phyloP scores from a whole-genome alignment of 1,140 invertebrate genomes.

The Plutomurus gul region DNA sequence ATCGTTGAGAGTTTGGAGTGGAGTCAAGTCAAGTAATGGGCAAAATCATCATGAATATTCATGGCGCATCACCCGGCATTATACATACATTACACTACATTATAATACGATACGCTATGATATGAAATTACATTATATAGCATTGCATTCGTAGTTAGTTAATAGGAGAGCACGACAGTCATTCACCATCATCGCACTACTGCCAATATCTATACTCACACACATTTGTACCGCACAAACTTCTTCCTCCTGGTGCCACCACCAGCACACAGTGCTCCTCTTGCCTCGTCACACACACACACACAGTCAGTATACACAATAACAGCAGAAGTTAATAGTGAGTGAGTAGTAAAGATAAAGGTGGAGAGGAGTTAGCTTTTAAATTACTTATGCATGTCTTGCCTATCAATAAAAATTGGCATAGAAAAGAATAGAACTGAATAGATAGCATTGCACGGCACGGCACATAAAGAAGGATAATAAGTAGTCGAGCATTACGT shows the following conservation, averaged over 20 bases:
- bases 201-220: background rate
- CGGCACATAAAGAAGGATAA: constrained; percentile 5
- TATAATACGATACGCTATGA: background rate
- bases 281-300: no score
- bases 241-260: background rate
- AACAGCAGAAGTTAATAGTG: background rate
- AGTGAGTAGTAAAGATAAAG: constrained; percentile 1
- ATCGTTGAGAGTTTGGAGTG: constrained; percentile 10
- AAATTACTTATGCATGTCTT: constrained; percentile 28
- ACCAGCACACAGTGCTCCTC: no score
- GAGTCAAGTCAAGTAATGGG: constrained; percentile 18
- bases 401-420: constrained; percentile 27
- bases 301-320: no score
- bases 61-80: constrained; percentile 13
- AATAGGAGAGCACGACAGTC: constrained; percentile 11
- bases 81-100: background rate
- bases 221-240: no score
- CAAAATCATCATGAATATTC: constrained; percentile 19
- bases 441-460: background rate
- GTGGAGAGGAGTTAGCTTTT: constrained; percentile 22
- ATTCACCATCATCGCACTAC: background rate
- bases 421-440: background rate
- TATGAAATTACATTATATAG: constrained; percentile 10
- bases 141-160: background rate
- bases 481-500: no score